Evolutionary conservation across 2,797 vertebrate genomes (phyloP), one percentile per base, ranked within the genome.

Genomic region (Acropternis orthonyx): DNA sequence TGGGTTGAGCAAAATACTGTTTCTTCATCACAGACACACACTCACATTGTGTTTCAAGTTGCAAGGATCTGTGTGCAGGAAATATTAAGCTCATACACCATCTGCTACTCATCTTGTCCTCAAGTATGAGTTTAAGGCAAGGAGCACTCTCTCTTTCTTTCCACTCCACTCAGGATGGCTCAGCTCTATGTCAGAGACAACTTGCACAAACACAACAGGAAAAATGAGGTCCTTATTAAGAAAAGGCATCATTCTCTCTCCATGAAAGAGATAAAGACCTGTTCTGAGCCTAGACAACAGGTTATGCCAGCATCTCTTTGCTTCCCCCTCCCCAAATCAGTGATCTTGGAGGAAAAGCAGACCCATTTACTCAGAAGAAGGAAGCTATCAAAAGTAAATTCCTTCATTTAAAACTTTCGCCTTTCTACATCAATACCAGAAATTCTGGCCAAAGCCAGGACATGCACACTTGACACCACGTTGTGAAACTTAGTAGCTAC

Each of bases 401-500:
- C 8, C 12, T n/a, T 6, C 7, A 37, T 34, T 75, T 71, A 18
- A 75, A 68, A 14, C 5, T 12, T 59, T 49, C 6, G 2, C 6
- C 6, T 46, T 72, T 7, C 12, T 30, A 15, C 81, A 8, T 30
- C 14, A 91, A 12, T 12, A 63, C 15, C 8, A 72, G 46, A 71
- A 59, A 16, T n/a, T 66, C 44, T 41, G 7, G 5, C 26, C 36
- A 68, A 54, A 68, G 21, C 12, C 3, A 87, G 2, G 3, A 14
- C 7, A 6, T 20, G 4, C 1, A 36, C 0, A 1, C 6, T 46
- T 74, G n/a, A 48, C 23, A 85, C 10, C 2, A 15, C 0, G 0
- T 10, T 9, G 0, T 41, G 5, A 78, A 66, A 28, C 6, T 62
- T 21, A 43, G 9, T 6, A 56, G 9, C 18, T 32, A 13, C 26